Percentiles rank a stretch among this genome's conserved stretches.
phyloP scores from a whole-genome alignment of 2,888 invertebrate genomes.

The Perizoma affinitatum region DNA sequence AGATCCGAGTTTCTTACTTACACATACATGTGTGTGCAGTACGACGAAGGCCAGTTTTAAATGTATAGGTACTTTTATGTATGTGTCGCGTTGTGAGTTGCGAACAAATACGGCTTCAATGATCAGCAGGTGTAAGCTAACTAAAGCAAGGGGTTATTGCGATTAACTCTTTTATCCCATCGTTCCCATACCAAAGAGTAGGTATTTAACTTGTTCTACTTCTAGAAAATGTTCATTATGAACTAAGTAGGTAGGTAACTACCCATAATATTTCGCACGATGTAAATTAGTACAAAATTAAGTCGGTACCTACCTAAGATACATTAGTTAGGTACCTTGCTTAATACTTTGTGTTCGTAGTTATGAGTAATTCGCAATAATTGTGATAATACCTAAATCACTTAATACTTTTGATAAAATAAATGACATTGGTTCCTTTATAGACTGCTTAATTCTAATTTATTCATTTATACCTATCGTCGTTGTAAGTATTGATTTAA shows the following conservation, averaged over 20 bases:
- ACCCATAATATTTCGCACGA: neutral
- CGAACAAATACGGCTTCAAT: slow-evolving; percentile 82
- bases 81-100: slow-evolving; percentile 69
- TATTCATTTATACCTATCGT: no score
- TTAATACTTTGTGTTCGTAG: no score
- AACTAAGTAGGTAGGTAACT: slow-evolving; percentile 46
- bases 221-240: slow-evolving; percentile 70
- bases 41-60: slow-evolving; percentile 79
- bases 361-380: no score
- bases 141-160: slow-evolving; percentile 82
- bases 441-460: no score
- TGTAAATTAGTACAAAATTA: no score
- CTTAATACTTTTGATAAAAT: no score
- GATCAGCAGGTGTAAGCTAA: slow-evolving; percentile 84
- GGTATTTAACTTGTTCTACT: slow-evolving; percentile 81
- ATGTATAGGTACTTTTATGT: slow-evolving; percentile 43
- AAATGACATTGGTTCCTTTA: no score
- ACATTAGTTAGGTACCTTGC: no score
- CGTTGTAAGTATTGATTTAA: no score
- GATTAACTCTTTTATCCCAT: slow-evolving; percentile 84
- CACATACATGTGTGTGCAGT: slow-evolving; percentile 65
- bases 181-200: slow-evolving; percentile 83
- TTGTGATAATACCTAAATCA: no score
- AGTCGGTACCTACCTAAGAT: no score
- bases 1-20: slow-evolving; percentile 81